phyloP scores from a whole-genome alignment of 2,797 vertebrate species.

The Thalassophryne amazonica region DNA sequence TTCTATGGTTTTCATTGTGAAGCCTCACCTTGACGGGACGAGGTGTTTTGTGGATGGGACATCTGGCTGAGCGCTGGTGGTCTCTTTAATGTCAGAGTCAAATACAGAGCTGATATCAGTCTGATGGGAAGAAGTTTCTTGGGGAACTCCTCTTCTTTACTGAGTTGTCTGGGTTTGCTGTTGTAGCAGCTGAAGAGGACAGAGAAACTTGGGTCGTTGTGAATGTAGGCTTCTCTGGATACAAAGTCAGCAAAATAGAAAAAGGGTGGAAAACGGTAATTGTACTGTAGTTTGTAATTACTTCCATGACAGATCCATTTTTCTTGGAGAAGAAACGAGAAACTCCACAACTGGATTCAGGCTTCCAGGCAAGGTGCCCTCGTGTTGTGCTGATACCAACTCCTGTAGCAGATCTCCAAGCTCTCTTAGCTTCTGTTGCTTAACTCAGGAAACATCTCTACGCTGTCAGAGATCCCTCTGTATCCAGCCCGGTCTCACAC shows the following conservation, averaged over 20 bases:
- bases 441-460: background rate
- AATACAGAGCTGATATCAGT: conserved; percentile 2
- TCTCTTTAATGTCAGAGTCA: background rate
- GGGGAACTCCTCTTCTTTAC: background rate
- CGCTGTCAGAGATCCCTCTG: background rate
- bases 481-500: too few species aligned
- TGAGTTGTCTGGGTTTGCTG: background rate
- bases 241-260: background rate
- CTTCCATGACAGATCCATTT: background rate
- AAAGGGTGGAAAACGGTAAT: background rate
- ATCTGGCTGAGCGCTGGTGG: background rate
- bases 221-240: background rate
- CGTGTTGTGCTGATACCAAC: background rate
- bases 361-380: background rate
- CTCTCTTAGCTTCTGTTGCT: background rate
- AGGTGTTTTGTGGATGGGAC: background rate
- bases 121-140: background rate
- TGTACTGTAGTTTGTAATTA: background rate
- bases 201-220: background rate
- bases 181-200: background rate
- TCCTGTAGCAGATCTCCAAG: background rate
- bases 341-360: background rate
- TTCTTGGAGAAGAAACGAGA: conserved; percentile 1
- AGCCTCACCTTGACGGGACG: conserved; percentile 10
- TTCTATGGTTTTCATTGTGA: conserved; percentile 1